Base-by-base conservation (phyloP, 2,113 vertebrate genomes). In the Bujurquina vittata region DNA sequence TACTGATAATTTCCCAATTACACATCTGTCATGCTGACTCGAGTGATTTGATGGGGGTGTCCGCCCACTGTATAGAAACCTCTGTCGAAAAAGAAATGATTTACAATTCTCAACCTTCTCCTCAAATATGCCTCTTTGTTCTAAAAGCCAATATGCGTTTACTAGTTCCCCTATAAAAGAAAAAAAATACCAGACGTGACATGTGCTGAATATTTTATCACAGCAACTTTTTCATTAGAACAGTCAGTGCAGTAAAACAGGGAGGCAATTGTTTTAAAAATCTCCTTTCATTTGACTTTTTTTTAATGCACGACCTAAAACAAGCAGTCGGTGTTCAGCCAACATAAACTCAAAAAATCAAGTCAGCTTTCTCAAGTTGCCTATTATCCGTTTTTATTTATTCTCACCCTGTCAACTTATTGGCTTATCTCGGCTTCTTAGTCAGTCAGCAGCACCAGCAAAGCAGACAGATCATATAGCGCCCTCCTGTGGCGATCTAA, bases 351-450 rank as follows among this genome's bases (percentile, higher is more conserved):
- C n/a, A 87, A 85, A 86, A 18, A 84, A 58, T 52, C 18, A 78
- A 72, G 12, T 11, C n/a, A 83, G 26, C 35, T 35, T 67, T 49
- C 40, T 62, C 22, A 7, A 59, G 22, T 37, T 78, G 22, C 58
- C 75, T 59, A 77, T 88, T 61, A 82, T 33, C 49, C 63, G 80
- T 86, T 91, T 93, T 92, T 91, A 94, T 94, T 93, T 81, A 17
- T 87, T 87, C 86, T 77, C 43, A 80, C 87, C 60, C 63, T 60
- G 65, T 90, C 77, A 67, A 69, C 8, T 83, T 85, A 75, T 73
- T 88, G 84, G 55, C 29, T 85, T 85, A 49, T 82, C 65, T 67
- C 56, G 88, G 73, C 65, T 87, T 54, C 20, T 75, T 82, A 40
- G n/a, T 84, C 77, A 65, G 58, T 86, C 61, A 67, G 76, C 80